A percentile compares a stretch with the other conserved stretches of the same genome.
phyloP scores from a whole-genome alignment of 2,888 invertebrate genomes.

The Carabus problematicus region DNA sequence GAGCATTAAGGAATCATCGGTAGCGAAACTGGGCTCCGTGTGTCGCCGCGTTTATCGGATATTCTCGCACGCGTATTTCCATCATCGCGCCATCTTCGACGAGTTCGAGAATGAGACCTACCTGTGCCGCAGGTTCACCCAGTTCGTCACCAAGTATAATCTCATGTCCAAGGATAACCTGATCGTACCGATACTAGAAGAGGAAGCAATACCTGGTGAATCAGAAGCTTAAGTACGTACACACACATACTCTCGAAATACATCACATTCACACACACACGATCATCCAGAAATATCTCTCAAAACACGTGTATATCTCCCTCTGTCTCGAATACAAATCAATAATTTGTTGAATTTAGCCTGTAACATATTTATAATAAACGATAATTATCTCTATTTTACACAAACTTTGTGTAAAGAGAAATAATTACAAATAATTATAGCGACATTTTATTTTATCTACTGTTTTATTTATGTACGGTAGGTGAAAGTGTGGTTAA shows the following conservation, averaged over 20 bases:
- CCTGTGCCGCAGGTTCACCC: conserved; percentile 94
- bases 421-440: no score
- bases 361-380: no score
- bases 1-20: conserved; percentile 98
- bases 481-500: no score
- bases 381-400: no score
- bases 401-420: no score
- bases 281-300: no score
- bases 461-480: no score
- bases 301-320: background rate
- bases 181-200: conserved; percentile 95
- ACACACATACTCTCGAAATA: no score
- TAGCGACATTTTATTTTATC: no score
- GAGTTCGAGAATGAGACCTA: conserved; percentile 97
- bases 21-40: conserved; percentile 97
- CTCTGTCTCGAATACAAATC: no score
- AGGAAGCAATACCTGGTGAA: conserved; percentile 68
- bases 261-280: no score
- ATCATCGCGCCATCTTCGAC: conserved; percentile 96
- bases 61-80: conserved; percentile 99
- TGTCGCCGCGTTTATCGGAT: conserved; percentile 98
- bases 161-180: conserved; percentile 98
- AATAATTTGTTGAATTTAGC: no score
- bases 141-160: conserved; percentile 97
- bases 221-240: conserved; percentile 57